Evolutionary conservation across 1,140 invertebrate genomes (phyloP).

Genomic region (Scaptomyza graminum): DNA sequence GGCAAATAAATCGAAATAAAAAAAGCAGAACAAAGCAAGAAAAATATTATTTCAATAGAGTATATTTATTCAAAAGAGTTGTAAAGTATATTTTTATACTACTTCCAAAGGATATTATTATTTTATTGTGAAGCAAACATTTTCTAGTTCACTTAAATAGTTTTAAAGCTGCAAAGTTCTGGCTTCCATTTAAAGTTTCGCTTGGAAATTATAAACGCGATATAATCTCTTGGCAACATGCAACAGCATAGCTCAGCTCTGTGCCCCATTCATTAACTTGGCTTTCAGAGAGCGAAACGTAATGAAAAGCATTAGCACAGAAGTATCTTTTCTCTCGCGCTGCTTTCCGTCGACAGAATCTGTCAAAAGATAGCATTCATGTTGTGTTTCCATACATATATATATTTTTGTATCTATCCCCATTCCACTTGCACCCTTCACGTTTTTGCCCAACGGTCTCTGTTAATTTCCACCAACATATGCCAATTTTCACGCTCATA

Average conservation of each 20-base stretch:
- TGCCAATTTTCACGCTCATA: constrained; percentile 75
- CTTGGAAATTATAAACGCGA: constrained; percentile 37
- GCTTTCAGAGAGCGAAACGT: constrained; percentile 37
- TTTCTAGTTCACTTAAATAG: too few relatives aligned
- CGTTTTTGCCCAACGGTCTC: constrained; percentile 29
- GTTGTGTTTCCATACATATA: background rate
- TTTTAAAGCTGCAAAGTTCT: too few relatives aligned
- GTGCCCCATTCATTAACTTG: constrained; percentile 75
- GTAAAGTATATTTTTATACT: too few relatives aligned
- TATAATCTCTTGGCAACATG: constrained; percentile 40
- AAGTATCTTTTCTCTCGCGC: background rate
- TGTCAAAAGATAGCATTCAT: constrained; percentile 22
- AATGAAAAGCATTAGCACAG: constrained; percentile 46
- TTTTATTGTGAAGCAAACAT: too few relatives aligned
- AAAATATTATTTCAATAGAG: too few relatives aligned
- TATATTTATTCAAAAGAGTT: too few relatives aligned
- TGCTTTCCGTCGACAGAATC: constrained; percentile 13
- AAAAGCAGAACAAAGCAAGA: too few relatives aligned
- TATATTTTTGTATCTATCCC: background rate
- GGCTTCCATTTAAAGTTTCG: constrained; percentile 14
- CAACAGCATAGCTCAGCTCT: constrained; percentile 13
- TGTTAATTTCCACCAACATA: constrained; percentile 71
- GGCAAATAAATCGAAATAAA: background rate
- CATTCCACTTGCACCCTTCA: constrained; percentile 1
- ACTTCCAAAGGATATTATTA: too few relatives aligned